Percentiles rank a stretch among this genome's conserved stretches.
Evolutionary conservation across 2,113 vertebrate species (phyloP).

Genomic region (Pangasianodon hypophthalmus): DNA sequence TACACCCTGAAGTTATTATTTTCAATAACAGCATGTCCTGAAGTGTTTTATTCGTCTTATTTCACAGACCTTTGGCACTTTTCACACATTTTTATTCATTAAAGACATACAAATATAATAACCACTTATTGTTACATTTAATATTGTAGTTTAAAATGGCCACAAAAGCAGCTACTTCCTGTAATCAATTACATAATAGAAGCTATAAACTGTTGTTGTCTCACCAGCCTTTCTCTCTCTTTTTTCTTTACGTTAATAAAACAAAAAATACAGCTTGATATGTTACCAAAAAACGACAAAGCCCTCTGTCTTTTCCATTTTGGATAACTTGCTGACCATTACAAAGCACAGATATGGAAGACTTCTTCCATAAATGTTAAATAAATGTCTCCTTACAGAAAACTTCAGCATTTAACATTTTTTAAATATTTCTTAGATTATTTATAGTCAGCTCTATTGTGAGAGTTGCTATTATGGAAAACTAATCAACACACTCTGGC

Average conservation of each 20-base stretch:
- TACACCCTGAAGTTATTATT: background rate
- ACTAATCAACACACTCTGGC: background rate
- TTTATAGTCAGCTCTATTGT: background rate
- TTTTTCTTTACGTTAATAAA: background rate
- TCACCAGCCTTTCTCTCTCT: background rate
- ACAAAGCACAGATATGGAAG: background rate
- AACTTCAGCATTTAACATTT: background rate
- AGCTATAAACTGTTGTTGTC: background rate
- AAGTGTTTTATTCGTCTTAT: background rate
- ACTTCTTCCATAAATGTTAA: background rate
- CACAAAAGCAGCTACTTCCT: background rate
- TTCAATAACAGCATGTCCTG: background rate
- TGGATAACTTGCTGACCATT: background rate
- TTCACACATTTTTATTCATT: background rate
- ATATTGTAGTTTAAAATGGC: background rate
- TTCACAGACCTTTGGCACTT: background rate
- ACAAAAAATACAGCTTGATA: background rate
- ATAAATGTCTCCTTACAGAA: background rate
- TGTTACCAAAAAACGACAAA: background rate
- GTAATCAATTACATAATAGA: background rate
- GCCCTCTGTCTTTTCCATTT: background rate
- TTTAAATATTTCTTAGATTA: background rate
- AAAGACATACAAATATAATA: background rate
- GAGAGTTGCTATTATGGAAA: no score
- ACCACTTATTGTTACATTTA: background rate